Evolutionary conservation across 2,888 invertebrate genomes (phyloP), one percentile per base, ranked within the genome.

Genomic region (Eristalinus aeneus): DNA sequence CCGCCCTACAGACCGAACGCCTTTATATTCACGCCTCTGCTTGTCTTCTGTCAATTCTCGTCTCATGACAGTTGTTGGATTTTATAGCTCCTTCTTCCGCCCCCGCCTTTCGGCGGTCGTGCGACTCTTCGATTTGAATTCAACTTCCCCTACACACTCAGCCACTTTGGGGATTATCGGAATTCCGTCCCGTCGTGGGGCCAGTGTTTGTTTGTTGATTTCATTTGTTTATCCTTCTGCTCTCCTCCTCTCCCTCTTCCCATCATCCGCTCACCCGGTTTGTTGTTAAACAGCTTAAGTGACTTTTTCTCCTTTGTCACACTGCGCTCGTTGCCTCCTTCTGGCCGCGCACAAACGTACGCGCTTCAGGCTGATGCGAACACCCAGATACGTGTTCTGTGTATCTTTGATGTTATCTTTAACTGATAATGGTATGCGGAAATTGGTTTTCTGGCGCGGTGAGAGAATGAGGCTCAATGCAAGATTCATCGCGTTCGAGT

Each of bases 261-360:
- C 65, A 36, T 79, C 75, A 63, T 22, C 46, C 23, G 46, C 1
- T n/a, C 36, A 32, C 16, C 23, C 27, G 23, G 34, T 65, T 65
- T 65, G 78, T 78, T 63, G 69, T 69, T 65, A 74, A 75, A 79
- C 79, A 67, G 71, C 39, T 79, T 75, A 67, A 75, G 69, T 39
- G 54, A 79, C 53, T 64, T 78, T 56, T 71, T 16, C n/a, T n/a
- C 31, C 4, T 16, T 53, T 72, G 39, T 60, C 46, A 22, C 23
- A 34, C 9, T 63, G 32, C 20, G 67, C 22, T 46, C 46, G 32
- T 6, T 46, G 20, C 31, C n/a, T 68, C 11, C 11, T 56, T 20
- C 54, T 11, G 16, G 12, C 4, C 23, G 23, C 22, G 58, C 20
- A 77, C 39, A 63, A 63, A 69, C 22, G 23, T 36, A 36, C 20